Conservation (phyloP, 1,140 invertebrate genomes). For the Heliconius congener region DNA sequence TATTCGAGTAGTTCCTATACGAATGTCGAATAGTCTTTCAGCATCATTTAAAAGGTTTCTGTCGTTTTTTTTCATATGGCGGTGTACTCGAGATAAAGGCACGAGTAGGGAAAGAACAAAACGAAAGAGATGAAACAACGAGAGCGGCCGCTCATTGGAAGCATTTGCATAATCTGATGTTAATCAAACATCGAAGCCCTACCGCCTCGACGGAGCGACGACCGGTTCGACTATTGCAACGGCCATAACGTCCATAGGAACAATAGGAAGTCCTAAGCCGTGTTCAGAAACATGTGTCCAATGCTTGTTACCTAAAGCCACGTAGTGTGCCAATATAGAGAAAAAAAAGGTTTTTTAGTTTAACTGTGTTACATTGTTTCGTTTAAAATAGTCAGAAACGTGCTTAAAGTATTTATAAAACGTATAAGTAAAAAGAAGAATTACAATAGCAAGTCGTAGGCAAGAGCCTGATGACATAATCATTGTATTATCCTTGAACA, state of each 20-base stretch:
- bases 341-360: background rate
- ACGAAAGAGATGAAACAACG: slow-evolving; percentile 71
- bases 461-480: slow-evolving; percentile 61
- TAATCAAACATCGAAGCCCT: slow-evolving; percentile 73
- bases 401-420: background rate
- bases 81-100: slow-evolving; percentile 72
- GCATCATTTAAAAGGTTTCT: slow-evolving; percentile 60
- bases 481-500: slow-evolving; percentile 66
- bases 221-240: slow-evolving; percentile 39
- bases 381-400: background rate
- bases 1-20: slow-evolving; percentile 44
- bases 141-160: slow-evolving; percentile 72
- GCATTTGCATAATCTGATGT: slow-evolving; percentile 81
- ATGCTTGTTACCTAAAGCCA: background rate
- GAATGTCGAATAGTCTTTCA: slow-evolving; percentile 73
- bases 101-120: slow-evolving; percentile 66
- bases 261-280: slow-evolving; percentile 7
- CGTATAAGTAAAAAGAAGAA: background rate
- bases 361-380: background rate
- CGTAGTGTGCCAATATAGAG: background rate
- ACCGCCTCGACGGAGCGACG: slow-evolving; percentile 45
- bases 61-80: slow-evolving; percentile 63
- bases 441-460: slow-evolving; percentile 7
- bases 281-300: background rate
- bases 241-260: slow-evolving; percentile 11